Evolutionary conservation across 2,888 invertebrate species (phyloP).

Genomic region (Ennomos fuscantarius): DNA sequence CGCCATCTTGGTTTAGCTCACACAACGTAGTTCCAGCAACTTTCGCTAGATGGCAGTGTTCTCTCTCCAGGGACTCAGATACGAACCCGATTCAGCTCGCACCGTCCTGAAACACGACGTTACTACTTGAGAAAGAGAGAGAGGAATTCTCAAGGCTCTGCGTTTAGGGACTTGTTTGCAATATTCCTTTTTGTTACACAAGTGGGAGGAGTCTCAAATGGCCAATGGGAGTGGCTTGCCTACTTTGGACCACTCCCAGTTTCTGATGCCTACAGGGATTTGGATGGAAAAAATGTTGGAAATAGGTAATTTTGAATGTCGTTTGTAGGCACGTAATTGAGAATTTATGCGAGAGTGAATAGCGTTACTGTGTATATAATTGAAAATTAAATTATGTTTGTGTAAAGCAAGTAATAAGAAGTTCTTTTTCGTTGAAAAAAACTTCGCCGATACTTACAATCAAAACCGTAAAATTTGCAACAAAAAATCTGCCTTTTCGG

Average conservation of each 20-base stretch:
- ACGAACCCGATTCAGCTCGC: constrained; percentile 70
- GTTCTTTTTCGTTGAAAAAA: too few species aligned
- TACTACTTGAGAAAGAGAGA: constrained; percentile 76
- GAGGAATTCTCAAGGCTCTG: constrained; percentile 80
- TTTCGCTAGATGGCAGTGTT: constrained; percentile 63
- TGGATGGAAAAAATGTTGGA: constrained; percentile 75
- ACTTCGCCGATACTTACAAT: too few species aligned
- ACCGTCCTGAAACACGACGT: constrained; percentile 77
- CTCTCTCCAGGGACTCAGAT: constrained; percentile 60
- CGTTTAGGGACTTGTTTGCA: constrained; percentile 62
- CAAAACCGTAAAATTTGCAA: too few species aligned
- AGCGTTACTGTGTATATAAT: constrained; percentile 39
- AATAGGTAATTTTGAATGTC: constrained; percentile 80
- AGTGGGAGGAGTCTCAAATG: constrained; percentile 68
- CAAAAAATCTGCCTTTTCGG: too few species aligned
- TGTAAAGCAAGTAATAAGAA: background rate
- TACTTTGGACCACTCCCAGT: constrained; percentile 71
- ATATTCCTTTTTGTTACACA: constrained; percentile 70
- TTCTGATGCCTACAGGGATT: constrained; percentile 83
- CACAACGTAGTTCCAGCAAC: constrained; percentile 50
- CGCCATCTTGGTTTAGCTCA: constrained; percentile 70
- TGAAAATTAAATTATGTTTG: constrained; percentile 33
- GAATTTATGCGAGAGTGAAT: constrained; percentile 63
- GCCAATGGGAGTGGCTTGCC: constrained; percentile 74
- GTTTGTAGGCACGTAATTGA: constrained; percentile 77